Evolutionary conservation across 2,797 vertebrate species (phyloP).

Genomic region (Pogoniulus pusillus): DNA sequence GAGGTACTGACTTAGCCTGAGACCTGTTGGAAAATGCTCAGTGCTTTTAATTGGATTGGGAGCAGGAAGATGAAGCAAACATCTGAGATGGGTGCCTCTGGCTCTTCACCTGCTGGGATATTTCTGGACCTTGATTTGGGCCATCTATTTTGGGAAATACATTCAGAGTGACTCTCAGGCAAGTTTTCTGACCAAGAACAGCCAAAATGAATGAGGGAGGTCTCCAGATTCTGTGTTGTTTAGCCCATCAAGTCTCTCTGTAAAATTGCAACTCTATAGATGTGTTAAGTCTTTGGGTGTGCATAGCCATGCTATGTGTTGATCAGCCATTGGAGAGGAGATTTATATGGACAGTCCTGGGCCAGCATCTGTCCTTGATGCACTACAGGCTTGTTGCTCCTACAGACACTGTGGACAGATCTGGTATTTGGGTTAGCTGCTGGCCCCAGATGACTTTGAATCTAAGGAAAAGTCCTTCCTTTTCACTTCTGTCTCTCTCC

Average conservation of each 20-base stretch:
- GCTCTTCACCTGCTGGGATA: neutral
- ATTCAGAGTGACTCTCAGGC: neutral
- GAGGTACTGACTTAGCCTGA: neutral
- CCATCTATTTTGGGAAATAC: neutral
- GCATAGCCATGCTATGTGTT: neutral
- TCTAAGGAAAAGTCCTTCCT: neutral
- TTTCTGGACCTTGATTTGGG: neutral
- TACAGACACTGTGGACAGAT: neutral
- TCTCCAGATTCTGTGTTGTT: neutral
- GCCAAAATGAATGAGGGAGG: neutral
- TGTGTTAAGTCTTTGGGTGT: neutral
- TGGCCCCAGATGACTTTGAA: neutral
- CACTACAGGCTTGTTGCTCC: fast-evolving
- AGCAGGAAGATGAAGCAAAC: neutral
- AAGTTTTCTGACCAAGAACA: neutral
- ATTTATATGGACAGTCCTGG: neutral
- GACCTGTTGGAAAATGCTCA: neutral
- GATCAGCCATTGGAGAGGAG: neutral
- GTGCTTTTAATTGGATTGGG: neutral
- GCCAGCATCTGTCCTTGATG: neutral
- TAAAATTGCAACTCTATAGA: neutral
- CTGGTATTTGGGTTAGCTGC: neutral
- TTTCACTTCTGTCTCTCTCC: neutral
- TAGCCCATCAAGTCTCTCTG: fast-evolving
- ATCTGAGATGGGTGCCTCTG: neutral